Conservation (phyloP, 2,797 vertebrate species). For the Sebastes reedi region DNA sequence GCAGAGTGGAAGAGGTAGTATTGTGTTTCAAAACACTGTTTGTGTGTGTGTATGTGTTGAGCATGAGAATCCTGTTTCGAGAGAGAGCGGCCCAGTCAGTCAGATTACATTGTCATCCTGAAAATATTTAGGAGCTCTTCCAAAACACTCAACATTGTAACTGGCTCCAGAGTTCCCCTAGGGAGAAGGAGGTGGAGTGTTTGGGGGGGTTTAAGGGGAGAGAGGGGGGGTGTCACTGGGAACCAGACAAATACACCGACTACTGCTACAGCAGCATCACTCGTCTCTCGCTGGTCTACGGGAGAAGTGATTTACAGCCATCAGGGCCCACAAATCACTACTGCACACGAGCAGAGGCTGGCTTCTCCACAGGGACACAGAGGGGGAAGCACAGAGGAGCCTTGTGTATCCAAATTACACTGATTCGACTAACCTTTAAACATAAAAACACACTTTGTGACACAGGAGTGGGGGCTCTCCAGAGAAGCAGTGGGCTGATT, state of each 20-base stretch:
- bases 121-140: constrained; percentile 83
- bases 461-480: not conserved
- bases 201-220: not conserved
- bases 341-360: constrained; percentile 46
- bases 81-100: constrained; percentile 67
- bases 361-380: constrained; percentile 24
- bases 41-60: constrained; percentile 4
- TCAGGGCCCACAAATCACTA: constrained; percentile 32
- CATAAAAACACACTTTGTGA: constrained; percentile 17
- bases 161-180: constrained; percentile 78
- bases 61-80: constrained; percentile 62
- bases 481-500: not conserved
- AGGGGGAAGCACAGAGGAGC: constrained; percentile 18
- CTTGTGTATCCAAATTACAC: constrained; percentile 38
- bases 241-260: constrained; percentile 63
- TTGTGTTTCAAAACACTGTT: constrained; percentile 4
- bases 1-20: not conserved
- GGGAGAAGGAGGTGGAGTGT: constrained; percentile 64
- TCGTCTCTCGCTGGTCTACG: constrained; percentile 49
- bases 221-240: constrained; percentile 29
- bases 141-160: constrained; percentile 80
- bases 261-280: constrained; percentile 66
- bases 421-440: constrained; percentile 38
- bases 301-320: constrained; percentile 64
- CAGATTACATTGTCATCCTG: constrained; percentile 80